Evolutionary conservation across 2,888 invertebrate species (phyloP).

Genomic region (Amaurobius ferox): DNA sequence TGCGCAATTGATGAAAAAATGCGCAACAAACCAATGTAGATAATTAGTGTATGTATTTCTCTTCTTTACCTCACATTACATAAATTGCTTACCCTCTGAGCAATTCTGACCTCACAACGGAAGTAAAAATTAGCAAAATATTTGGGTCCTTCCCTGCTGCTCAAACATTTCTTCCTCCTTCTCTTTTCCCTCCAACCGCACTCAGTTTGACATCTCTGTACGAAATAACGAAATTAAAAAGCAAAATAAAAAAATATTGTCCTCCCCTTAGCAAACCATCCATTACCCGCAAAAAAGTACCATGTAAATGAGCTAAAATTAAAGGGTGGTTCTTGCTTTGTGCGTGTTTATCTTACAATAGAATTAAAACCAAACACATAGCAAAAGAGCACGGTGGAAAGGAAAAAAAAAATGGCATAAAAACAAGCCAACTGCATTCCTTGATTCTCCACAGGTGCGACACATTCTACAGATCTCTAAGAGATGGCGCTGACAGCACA

Average conservation of each 20-base stretch:
- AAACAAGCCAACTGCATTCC: not conserved
- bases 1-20: too few relatives aligned
- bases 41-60: too few relatives aligned
- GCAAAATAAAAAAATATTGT: not conserved
- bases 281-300: slow-evolving; percentile 5
- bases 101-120: not conserved
- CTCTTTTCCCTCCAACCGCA: not conserved
- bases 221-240: not conserved
- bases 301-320: slow-evolving; percentile 55
- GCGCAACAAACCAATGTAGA: too few relatives aligned
- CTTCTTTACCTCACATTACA: too few relatives aligned
- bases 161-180: not conserved
- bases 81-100: not conserved
- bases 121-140: slow-evolving; percentile 18
- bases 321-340: slow-evolving; percentile 33
- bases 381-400: not conserved
- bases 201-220: not conserved
- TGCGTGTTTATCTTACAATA: slow-evolving; percentile 44
- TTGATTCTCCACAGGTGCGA: slow-evolving; percentile 20
- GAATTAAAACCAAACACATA: slow-evolving; percentile 12
- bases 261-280: not conserved
- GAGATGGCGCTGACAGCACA: slow-evolving; percentile 60
- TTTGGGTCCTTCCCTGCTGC: not conserved
- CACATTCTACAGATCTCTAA: slow-evolving; percentile 31
- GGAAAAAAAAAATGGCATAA: not conserved